A percentile compares a stretch with the other conserved stretches of the same genome.
Conservation (phyloP, 1,140 invertebrate genomes). For the Piezodorus guildinii region DNA sequence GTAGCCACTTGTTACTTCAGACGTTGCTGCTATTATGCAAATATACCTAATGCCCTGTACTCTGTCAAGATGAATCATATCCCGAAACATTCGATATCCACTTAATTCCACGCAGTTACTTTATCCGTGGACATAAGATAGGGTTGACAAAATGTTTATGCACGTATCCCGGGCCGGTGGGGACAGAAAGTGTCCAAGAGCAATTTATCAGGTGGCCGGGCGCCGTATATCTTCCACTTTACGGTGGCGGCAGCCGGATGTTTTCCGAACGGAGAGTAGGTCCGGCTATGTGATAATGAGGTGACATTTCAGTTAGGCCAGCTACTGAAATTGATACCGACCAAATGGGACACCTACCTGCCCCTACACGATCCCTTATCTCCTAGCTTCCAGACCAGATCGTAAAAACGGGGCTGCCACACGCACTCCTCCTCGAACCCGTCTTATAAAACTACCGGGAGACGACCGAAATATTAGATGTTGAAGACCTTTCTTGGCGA, state of each 20-base stretch:
- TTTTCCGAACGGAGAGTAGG: conserved; percentile 7
- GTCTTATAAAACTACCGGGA: neutral
- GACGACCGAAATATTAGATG: neutral
- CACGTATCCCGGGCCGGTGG: no score
- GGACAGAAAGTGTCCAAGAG: no score
- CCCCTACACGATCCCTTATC: conserved; percentile 13
- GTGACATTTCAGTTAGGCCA: conserved; percentile 16
- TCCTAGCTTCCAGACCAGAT: neutral
- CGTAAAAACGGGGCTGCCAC: neutral
- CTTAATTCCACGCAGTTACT: no score
- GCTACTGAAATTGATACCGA: conserved; percentile 17
- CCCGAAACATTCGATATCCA: no score
- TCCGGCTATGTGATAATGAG: conserved; percentile 6
- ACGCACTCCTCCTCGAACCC: neutral
- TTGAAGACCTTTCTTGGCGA: neutral
- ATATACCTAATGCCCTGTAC: no score
- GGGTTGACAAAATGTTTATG: no score
- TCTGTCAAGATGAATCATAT: no score
- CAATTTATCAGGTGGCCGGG: neutral
- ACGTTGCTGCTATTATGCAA: no score
- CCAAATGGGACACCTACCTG: conserved; percentile 12
- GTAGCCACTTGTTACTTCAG: no score
- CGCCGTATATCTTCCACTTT: neutral
- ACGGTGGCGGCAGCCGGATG: conserved; percentile 2
- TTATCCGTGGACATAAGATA: no score